phyloP scores from a whole-genome alignment of 2,113 vertebrate genomes.

The Scortum barcoo region DNA sequence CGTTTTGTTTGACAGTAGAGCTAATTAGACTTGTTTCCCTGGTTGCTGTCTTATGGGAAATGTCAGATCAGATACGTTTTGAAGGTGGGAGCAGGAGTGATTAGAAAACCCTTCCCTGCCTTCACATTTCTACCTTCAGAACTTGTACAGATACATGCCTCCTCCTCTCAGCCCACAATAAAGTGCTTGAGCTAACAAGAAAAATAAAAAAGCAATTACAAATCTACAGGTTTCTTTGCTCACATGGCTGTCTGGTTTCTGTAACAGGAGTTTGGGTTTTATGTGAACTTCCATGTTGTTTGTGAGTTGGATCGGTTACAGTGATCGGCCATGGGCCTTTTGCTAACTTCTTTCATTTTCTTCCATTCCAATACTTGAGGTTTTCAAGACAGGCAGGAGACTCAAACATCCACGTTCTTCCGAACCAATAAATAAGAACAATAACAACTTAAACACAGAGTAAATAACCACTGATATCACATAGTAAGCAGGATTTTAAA shows the following conservation, averaged over 20 bases:
- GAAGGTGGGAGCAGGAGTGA: constrained; percentile 16
- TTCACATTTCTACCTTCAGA: constrained; percentile 46
- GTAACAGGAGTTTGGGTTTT: constrained; percentile 47
- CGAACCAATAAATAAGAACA: constrained; percentile 84
- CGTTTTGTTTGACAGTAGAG: neutral
- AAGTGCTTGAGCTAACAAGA: constrained; percentile 82
- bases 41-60: constrained; percentile 18
- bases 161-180: constrained; percentile 66
- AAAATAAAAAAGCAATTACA: constrained; percentile 48
- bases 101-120: neutral
- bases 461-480: constrained; percentile 53
- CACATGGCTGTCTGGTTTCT: constrained; percentile 36
- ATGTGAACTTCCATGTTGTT: neutral
- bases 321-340: constrained; percentile 2
- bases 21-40: neutral
- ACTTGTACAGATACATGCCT: neutral
- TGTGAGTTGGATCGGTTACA: constrained; percentile 38
- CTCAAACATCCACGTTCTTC: constrained; percentile 47
- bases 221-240: constrained; percentile 54
- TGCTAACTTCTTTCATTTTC: constrained; percentile 20
- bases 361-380: constrained; percentile 61
- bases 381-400: constrained; percentile 63
- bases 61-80: constrained; percentile 6
- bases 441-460: constrained; percentile 62
- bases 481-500: constrained; percentile 42